phyloP scores from a whole-genome alignment of 2,888 invertebrate species.

The Drosophila anomelani region DNA sequence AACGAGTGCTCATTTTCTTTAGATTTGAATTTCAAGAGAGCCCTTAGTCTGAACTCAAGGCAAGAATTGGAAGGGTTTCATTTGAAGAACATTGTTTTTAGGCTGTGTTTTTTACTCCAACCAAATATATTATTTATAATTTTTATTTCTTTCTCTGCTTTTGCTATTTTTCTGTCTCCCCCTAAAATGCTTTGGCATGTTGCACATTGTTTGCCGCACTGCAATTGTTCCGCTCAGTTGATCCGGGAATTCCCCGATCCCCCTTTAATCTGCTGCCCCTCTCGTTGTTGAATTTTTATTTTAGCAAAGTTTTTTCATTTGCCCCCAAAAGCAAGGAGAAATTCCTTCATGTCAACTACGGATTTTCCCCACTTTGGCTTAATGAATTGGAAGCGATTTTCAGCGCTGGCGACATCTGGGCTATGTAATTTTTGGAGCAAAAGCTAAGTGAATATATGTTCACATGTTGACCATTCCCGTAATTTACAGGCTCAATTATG shows the following conservation, averaged over 20 bases:
- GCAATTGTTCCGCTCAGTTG: slow-evolving; percentile 79
- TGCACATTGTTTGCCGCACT: slow-evolving; percentile 72
- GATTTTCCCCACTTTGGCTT: slow-evolving; percentile 40
- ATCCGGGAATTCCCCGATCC: slow-evolving; percentile 14
- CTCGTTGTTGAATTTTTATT: slow-evolving; percentile 38
- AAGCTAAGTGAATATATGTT: slow-evolving; percentile 16
- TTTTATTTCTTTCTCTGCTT: no score
- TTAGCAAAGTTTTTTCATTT: slow-evolving; percentile 65
- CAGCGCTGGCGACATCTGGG: slow-evolving; percentile 37
- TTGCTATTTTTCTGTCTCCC: neutral
- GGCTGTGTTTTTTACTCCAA: no score
- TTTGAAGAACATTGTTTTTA: no score
- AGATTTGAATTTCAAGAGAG: no score
- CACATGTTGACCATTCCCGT: slow-evolving; percentile 21
- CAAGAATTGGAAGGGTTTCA: no score
- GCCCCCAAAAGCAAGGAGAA: slow-evolving; percentile 18
- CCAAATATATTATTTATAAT: no score
- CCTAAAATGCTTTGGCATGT: slow-evolving; percentile 41
- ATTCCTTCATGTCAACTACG: slow-evolving; percentile 17
- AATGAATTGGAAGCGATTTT: slow-evolving; percentile 67
- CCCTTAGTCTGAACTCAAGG: no score
- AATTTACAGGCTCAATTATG: slow-evolving; percentile 60
- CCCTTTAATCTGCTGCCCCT: slow-evolving; percentile 22
- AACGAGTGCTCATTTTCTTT: no score
- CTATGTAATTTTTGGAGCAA: slow-evolving; percentile 55